Percentiles rank a stretch among this genome's conserved stretches.
Conservation (phyloP, 2,113 vertebrate species). For the Plectropomus leopardus region DNA sequence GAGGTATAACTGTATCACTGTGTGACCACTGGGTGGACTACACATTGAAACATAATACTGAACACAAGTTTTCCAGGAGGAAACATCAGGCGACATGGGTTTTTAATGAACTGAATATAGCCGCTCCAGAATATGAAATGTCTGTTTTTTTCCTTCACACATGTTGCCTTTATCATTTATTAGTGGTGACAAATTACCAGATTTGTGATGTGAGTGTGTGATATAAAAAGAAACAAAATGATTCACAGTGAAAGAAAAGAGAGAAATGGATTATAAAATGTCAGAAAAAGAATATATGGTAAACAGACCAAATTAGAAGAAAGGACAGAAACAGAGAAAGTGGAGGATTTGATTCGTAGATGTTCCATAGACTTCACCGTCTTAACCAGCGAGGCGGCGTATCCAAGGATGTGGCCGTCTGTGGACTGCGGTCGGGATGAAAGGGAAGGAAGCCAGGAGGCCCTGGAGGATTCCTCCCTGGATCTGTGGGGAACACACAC, state of each 20-base stretch:
- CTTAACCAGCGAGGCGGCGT: conserved; percentile 10
- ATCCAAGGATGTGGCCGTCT: conserved; percentile 52
- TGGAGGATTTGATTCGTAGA: conserved; percentile 2
- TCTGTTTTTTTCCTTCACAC: conserved; percentile 4
- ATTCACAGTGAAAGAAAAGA: background rate
- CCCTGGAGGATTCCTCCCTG: conserved; percentile 44
- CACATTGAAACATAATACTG: conserved; percentile 27
- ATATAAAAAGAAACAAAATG: background rate
- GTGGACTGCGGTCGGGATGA: conserved; percentile 55
- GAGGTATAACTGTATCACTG: conserved; percentile 33
- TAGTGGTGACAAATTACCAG: conserved; percentile 9
- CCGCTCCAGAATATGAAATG: conserved; percentile 1
- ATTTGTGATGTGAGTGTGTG: conserved; percentile 7
- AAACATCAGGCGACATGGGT: conserved; percentile 27
- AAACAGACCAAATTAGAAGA: background rate
- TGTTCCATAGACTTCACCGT: conserved; percentile 15
- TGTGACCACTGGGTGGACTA: conserved; percentile 12
- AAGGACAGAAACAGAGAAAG: conserved; percentile 5
- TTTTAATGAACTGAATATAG: conserved; percentile 26
- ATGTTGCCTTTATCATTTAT: conserved; percentile 37
- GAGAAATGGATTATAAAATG: background rate
- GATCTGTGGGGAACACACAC: conserved; percentile 16
- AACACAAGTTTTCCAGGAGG: conserved; percentile 36
- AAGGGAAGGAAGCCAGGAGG: conserved; percentile 60
- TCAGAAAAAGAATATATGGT: background rate